Base-by-base conservation (phyloP, 2,888 invertebrate genomes). In the Ypsolopha sequella region DNA sequence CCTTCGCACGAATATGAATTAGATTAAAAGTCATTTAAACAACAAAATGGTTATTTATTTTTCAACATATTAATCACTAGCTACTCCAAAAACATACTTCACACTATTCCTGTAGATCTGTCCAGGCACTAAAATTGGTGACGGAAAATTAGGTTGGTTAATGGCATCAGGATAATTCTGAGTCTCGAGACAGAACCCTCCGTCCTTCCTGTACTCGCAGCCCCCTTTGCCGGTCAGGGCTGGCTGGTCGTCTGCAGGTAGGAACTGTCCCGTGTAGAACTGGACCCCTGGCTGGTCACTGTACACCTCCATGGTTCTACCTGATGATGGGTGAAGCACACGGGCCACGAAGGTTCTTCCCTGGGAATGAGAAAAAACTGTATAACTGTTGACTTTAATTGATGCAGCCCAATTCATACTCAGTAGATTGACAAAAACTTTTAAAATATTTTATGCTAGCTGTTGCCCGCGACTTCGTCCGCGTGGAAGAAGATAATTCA, bases 101-200 rank as follows among this genome's bases (percentile, higher is more conserved):
- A 93, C 91, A 41, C 80, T 86, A 59, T 95, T 94, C 11, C 76
- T 75, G 61, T 95, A 95, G 0, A 87, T 70, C 38, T 92, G 86
- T 1, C 92, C 92, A 7, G 95, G 94, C 57, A 87, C 86, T 55
- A 95, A 65, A 39, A 94, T 80, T 11, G 89, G 87, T 24, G 89
- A 89, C 0, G 95, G 95, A 66, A 95, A 95, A 61, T 92, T 91
- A 7, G 75, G 60, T 88, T 94, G 92, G 80, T 97, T 93, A 0
- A 95, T 87, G 7, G 96, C 94, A 77, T 98, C 95, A 0, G 97
- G 97, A 81, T 91, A 97, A 66, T 94, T 94, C 81, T 98, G 97
- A 0, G 97, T 94, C 75, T 98, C 97, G 52, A 97, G 81, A 65
- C 96, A 97, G 63, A 97, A 91, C 1, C 93, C 95, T 0, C 92